Conservation (phyloP, 2,888 invertebrate genomes). For the Meganola albula region DNA sequence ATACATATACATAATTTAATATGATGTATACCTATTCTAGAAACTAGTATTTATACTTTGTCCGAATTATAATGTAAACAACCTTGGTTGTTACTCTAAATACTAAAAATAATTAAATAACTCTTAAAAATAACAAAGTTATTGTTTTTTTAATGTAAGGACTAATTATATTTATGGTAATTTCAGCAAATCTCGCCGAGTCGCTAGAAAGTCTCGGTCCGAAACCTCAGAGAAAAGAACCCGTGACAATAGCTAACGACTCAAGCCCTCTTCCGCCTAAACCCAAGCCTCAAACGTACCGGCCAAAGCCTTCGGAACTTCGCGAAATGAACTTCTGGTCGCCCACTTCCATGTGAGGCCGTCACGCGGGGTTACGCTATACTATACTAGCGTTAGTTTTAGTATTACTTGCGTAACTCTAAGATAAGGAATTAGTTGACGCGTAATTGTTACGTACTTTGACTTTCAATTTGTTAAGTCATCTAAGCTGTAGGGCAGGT, state of each 20-base stretch:
- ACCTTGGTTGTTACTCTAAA: too few relatives aligned
- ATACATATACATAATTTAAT: too few relatives aligned
- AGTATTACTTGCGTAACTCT: slow-evolving; percentile 24
- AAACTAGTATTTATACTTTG: too few relatives aligned
- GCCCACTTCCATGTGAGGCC: slow-evolving; percentile 86
- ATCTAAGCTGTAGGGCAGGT: too few relatives aligned
- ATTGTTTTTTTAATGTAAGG: background rate
- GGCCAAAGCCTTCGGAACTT: slow-evolving; percentile 78
- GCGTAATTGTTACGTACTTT: slow-evolving; percentile 21
- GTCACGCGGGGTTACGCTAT: slow-evolving; percentile 19
- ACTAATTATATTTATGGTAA: background rate
- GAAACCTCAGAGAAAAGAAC: slow-evolving; percentile 42
- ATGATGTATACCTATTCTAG: too few relatives aligned
- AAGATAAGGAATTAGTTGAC: slow-evolving; percentile 15
- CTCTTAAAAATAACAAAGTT: too few relatives aligned
- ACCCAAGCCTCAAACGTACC: slow-evolving; percentile 38
- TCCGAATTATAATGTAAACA: too few relatives aligned
- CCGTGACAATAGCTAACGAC: slow-evolving; percentile 30
- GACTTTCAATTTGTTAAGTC: too few relatives aligned
- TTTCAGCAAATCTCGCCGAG: slow-evolving; percentile 54
- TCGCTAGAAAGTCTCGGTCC: slow-evolving; percentile 70
- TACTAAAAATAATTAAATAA: too few relatives aligned
- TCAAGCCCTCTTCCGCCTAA: slow-evolving; percentile 37
- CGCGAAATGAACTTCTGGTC: slow-evolving; percentile 92
- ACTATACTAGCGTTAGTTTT: slow-evolving; percentile 20